Percentiles rank a stretch among this genome's conserved stretches.
Conservation (phyloP, 2,113 vertebrate species). For the Bagarius yarrelli region DNA sequence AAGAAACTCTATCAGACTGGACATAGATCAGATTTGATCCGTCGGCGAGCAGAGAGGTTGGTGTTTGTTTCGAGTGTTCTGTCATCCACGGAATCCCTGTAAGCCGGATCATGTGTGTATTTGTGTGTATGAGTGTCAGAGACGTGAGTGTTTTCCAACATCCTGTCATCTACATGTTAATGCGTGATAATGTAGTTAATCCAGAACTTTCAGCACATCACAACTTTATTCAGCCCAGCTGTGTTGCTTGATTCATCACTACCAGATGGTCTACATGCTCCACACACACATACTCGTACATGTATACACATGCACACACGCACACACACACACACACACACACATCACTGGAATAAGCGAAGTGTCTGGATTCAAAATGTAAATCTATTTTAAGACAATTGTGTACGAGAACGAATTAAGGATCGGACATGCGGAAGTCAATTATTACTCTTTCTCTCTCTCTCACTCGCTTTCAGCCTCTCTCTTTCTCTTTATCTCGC, state of each 20-base stretch:
- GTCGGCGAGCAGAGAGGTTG: slow-evolving; percentile 60
- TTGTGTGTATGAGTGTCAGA: slow-evolving; percentile 1
- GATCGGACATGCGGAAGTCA: slow-evolving; percentile 39
- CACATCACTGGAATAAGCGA: slow-evolving; percentile 31
- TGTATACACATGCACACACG: background rate
- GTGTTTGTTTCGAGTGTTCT: slow-evolving; percentile 67
- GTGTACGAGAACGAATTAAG: slow-evolving; percentile 39
- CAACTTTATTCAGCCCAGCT: slow-evolving; percentile 24
- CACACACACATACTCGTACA: slow-evolving; percentile 2
- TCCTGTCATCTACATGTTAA: slow-evolving; percentile 19
- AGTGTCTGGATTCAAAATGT: slow-evolving; percentile 45
- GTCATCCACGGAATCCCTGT: slow-evolving; percentile 70
- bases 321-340: slow-evolving; percentile 26
- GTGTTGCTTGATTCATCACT: slow-evolving; percentile 31
- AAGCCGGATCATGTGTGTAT: slow-evolving; percentile 56
- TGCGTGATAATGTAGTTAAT: slow-evolving; percentile 1
- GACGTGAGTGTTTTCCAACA: slow-evolving; percentile 13
- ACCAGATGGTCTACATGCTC: slow-evolving; percentile 29
- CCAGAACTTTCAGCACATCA: slow-evolving; percentile 18
- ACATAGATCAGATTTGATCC: slow-evolving; percentile 45
- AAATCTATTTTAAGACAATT: slow-evolving; percentile 53
- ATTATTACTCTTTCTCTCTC: slow-evolving; percentile 35
- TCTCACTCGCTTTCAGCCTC: background rate
- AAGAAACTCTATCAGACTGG: slow-evolving; percentile 1
- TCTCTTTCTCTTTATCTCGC: slow-evolving; percentile 1